These are phyloP conservation scores for Lordiphosa clarofinis DNA, from an alignment of 1,140 invertebrate genomes.

Conservation along the genomic window DNA sequence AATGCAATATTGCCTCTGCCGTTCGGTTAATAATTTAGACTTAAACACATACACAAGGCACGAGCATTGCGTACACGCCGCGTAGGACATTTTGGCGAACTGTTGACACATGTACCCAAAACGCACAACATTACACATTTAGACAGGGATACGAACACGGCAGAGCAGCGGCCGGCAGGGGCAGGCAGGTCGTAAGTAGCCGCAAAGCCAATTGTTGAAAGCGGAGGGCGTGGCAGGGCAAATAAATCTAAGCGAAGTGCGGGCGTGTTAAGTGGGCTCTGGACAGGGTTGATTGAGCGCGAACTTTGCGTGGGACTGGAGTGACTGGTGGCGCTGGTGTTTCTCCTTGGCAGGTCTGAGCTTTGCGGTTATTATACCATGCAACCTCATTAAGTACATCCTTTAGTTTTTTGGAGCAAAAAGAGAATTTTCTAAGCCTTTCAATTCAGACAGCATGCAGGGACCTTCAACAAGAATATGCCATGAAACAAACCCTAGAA, in stretches of 20 bases:
- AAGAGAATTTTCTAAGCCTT: no score
- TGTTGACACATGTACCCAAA: conserved; percentile 37
- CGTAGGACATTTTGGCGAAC: conserved; percentile 50
- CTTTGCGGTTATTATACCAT: no score
- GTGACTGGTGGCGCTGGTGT: background rate
- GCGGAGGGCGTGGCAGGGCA: conserved; percentile 34
- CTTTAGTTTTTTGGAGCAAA: no score
- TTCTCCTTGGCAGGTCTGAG: background rate
- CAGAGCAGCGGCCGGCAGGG: conserved; percentile 8
- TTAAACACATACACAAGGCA: conserved; percentile 66
- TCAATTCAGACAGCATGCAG: no score
- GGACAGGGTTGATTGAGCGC: conserved; percentile 72
- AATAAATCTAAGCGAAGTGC: conserved; percentile 63
- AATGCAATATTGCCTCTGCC: conserved; percentile 63
- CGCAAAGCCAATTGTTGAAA: conserved; percentile 74
- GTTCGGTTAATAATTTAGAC: conserved; percentile 73
- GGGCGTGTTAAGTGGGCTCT: conserved; percentile 71
- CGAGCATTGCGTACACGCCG: conserved; percentile 62
- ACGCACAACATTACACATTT: conserved; percentile 31
- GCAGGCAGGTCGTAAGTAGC: conserved; percentile 47
- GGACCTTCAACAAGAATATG: background rate
- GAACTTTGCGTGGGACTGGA: conserved; percentile 37
- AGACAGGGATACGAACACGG: conserved; percentile 23
- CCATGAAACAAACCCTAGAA: background rate
- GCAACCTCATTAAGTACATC: no score